phyloP scores from a whole-genome alignment of 1,140 invertebrate genomes.

The Pristionchus pacificus region DNA sequence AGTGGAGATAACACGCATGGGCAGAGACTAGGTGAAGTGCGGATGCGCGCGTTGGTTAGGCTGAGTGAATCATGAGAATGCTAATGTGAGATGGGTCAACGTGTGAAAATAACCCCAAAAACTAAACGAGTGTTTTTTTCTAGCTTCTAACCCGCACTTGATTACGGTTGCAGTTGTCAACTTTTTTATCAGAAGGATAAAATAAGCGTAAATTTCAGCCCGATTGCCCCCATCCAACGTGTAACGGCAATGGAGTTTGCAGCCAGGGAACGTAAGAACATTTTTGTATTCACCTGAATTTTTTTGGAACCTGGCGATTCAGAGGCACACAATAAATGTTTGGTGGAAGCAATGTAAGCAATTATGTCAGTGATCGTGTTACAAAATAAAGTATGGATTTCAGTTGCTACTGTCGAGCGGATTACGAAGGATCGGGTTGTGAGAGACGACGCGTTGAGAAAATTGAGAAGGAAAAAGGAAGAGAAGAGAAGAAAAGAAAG shows the following conservation, averaged over 20 bases:
- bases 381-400: not conserved
- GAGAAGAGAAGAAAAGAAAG: not conserved
- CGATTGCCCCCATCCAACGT: conserved; percentile 39
- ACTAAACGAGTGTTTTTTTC: not conserved
- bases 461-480: not conserved
- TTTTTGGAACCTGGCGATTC: not conserved
- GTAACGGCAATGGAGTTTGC: conserved; percentile 42
- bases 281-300: not conserved
- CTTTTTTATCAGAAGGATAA: too few species aligned
- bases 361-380: too few species aligned
- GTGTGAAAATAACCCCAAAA: not conserved
- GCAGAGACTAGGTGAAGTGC: too few species aligned
- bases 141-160: too few species aligned
- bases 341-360: too few species aligned
- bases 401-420: not conserved
- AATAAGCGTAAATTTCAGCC: conserved; percentile 35
- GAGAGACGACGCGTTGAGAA: not conserved
- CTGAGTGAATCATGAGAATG: not conserved
- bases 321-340: too few species aligned
- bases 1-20: too few species aligned
- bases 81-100: not conserved
- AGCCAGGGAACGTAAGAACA: not conserved
- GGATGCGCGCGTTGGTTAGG: not conserved
- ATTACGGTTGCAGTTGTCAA: too few species aligned
- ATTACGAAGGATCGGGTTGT: not conserved